Percentiles rank a stretch among this genome's conserved stretches.
Conservation (phyloP, 2,113 vertebrate species). For the Conger conger region DNA sequence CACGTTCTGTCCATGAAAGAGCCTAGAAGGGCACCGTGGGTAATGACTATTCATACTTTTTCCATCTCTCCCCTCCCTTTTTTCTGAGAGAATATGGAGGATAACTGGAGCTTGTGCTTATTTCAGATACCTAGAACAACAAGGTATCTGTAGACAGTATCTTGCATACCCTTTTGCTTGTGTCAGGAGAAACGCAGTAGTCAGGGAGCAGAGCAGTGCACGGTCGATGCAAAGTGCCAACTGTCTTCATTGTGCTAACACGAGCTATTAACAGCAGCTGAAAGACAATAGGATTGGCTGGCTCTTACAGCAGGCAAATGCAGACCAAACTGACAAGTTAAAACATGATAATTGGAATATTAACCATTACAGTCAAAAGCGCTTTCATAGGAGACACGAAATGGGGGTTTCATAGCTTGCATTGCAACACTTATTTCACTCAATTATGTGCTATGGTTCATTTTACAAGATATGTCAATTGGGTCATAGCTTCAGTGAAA, state of each 20-base stretch:
- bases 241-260: not conserved
- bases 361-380: not conserved
- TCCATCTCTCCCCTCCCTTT: too few relatives aligned
- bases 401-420: not conserved
- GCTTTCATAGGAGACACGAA: not conserved
- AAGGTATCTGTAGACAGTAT: not conserved
- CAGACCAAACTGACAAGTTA: not conserved
- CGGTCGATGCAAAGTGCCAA: not conserved
- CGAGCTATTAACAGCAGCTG: not conserved
- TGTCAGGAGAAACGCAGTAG: not conserved
- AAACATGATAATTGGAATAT: not conserved
- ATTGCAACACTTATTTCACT: not conserved
- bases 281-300: not conserved
- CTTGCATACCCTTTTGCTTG: not conserved
- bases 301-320: not conserved
- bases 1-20: too few relatives aligned
- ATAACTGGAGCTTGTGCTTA: too few relatives aligned
- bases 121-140: not conserved
- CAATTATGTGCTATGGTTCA: not conserved
- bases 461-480: not conserved
- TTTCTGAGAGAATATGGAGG: too few relatives aligned
- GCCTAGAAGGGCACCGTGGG: too few relatives aligned
- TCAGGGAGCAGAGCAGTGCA: conserved; percentile 3
- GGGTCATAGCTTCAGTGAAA: not conserved
- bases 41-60: too few relatives aligned